Conservation (phyloP, 2,113 vertebrate species). For the Scatophagus argus region DNA sequence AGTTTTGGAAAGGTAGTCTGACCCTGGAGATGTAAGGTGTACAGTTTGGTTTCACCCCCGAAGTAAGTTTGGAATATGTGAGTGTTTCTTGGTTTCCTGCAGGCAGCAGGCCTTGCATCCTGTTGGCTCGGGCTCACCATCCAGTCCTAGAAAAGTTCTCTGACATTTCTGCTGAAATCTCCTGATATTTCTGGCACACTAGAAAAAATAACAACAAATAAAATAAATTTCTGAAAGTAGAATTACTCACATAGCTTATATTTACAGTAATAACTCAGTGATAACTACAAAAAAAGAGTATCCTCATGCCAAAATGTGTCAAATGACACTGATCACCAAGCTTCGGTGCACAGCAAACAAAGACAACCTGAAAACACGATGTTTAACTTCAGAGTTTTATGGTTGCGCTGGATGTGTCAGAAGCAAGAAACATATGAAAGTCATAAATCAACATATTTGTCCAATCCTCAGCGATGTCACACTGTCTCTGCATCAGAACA, state of each 20-base stretch:
- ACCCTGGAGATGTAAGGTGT: neutral
- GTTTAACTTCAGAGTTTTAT: conserved; percentile 16
- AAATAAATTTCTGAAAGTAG: too few relatives aligned
- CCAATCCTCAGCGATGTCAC: neutral
- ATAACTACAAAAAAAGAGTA: neutral
- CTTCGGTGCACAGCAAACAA: conserved; percentile 9
- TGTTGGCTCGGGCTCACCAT: neutral
- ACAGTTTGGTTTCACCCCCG: neutral
- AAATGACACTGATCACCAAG: neutral
- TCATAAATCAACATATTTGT: conserved; percentile 35
- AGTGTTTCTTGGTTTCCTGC: neutral
- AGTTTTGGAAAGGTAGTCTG: neutral
- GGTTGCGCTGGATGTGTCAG: neutral
- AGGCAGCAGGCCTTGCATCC: neutral
- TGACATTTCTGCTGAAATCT: neutral
- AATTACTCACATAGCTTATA: neutral
- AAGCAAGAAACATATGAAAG: conserved; percentile 38
- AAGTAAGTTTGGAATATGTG: neutral
- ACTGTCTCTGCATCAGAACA: neutral
- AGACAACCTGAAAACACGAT: conserved; percentile 4
- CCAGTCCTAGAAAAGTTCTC: neutral
- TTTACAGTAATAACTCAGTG: neutral
- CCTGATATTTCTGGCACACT: neutral
- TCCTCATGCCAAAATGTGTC: neutral
- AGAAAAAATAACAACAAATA: too few relatives aligned